phyloP scores from a whole-genome alignment of 2,888 invertebrate species.

The Amiota minor region DNA sequence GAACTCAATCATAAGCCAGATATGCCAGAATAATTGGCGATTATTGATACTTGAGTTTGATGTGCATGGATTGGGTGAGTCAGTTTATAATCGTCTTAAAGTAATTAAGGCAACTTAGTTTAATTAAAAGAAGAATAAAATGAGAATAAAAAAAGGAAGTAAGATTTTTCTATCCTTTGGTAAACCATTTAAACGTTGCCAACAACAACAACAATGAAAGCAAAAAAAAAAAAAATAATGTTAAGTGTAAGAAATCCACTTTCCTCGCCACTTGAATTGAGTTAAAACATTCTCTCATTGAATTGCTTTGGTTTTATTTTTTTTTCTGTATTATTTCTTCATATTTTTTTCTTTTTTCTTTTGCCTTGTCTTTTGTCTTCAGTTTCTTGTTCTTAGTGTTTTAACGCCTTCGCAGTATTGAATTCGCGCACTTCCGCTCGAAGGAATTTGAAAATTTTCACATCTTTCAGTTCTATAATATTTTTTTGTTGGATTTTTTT shows the following conservation, averaged over 20 bases:
- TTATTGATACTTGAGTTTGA: conserved; percentile 61
- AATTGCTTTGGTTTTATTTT: neutral
- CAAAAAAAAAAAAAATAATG: conserved; percentile 43
- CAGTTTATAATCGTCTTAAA: conserved; percentile 62
- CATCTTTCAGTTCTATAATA: neutral
- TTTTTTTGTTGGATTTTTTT: neutral
- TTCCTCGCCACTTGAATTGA: conserved; percentile 30
- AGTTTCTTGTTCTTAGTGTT: neutral
- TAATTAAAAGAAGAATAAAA: conserved; percentile 36
- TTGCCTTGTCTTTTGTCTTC: conserved; percentile 1
- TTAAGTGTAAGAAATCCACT: conserved; percentile 16
- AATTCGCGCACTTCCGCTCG: conserved; percentile 6
- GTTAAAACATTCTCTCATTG: conserved; percentile 16
- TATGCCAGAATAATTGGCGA: conserved; percentile 50
- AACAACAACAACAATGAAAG: conserved; percentile 48
- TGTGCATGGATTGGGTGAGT: no score
- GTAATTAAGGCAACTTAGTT: no score
- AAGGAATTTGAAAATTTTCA: conserved; percentile 26
- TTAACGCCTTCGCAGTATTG: conserved; percentile 24
- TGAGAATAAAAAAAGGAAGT: conserved; percentile 50
- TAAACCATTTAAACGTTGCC: no score
- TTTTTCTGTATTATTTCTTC: neutral
- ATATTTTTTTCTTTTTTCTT: neutral
- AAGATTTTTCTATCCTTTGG: conserved; percentile 36
- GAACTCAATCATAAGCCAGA: no score